These are phyloP conservation scores for Leptinotarsa defecta DNA, from an alignment of 1,140 invertebrate species.

Conservation along the genomic window DNA sequence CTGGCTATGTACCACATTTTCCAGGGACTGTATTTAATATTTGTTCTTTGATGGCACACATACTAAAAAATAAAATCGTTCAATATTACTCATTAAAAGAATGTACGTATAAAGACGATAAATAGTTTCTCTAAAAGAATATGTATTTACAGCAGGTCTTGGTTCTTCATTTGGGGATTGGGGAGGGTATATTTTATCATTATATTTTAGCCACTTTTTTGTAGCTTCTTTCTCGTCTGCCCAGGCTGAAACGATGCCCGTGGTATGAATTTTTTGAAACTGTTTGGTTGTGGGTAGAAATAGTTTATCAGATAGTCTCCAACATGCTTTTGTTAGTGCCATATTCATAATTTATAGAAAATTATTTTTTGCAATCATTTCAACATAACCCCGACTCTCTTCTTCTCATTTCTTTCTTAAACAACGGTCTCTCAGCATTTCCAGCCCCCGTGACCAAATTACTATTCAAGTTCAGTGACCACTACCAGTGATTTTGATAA, in stretches of 20 bases:
- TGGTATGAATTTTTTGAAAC: constrained; percentile 23
- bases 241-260: constrained; percentile 24
- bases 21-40: constrained; percentile 88
- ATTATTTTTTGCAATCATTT: no score
- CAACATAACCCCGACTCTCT: no score
- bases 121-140: background rate
- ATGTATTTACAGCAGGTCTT: constrained; percentile 72
- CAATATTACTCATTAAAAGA: background rate
- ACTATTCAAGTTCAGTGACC: no score
- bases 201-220: constrained; percentile 66
- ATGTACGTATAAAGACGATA: background rate
- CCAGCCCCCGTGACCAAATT: no score
- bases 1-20: constrained; percentile 91
- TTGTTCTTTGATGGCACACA: constrained; percentile 79
- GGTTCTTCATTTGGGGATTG: constrained; percentile 73
- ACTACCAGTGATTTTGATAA: no score
- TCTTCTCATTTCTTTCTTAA: no score
- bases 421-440: no score
- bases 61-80: constrained; percentile 67
- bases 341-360: background rate
- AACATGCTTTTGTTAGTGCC: background rate
- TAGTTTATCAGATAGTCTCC: background rate
- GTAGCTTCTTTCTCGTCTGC: constrained; percentile 41
- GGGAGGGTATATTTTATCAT: constrained; percentile 79
- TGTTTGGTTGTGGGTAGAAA: constrained; percentile 5